Conservation (phyloP, 2,113 vertebrate species). For the Phrynosoma platyrhinos region DNA sequence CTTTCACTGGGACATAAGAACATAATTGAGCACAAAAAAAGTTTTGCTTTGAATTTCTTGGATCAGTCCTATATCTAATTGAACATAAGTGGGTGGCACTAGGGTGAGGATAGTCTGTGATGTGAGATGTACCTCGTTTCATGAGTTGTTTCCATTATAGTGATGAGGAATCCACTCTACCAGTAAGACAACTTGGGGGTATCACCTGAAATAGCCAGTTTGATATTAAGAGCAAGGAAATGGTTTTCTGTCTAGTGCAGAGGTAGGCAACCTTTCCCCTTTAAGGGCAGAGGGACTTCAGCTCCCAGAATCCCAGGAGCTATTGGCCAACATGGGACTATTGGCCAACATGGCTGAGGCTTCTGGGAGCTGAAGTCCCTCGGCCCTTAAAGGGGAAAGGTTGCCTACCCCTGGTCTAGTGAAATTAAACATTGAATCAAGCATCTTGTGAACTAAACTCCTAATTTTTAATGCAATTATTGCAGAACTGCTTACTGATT, state of each 20-base stretch:
- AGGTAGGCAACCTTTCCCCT: too few species aligned
- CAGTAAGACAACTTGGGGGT: conserved; percentile 45
- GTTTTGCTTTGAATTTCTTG: conserved; percentile 55
- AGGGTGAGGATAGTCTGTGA: conserved; percentile 45
- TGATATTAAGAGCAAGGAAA: conserved; percentile 38
- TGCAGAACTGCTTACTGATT: conserved; percentile 61
- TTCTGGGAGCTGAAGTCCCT: too few species aligned
- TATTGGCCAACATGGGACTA: too few species aligned
- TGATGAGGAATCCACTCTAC: conserved; percentile 10
- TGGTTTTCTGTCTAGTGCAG: conserved; percentile 38
- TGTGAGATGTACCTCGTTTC: conserved; percentile 53
- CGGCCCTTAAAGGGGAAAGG: too few species aligned
- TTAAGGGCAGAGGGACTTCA: too few species aligned
- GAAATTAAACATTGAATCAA: conserved; percentile 34
- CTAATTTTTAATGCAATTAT: conserved; percentile 37
- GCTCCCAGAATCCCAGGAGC: too few species aligned
- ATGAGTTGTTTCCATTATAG: conserved; percentile 56
- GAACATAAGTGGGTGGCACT: conserved; percentile 41
- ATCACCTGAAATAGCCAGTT: conserved; percentile 46
- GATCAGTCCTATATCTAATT: conserved; percentile 57
- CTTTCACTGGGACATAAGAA: conserved; percentile 50
- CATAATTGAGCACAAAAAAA: conserved; percentile 35
- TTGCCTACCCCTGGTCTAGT: too few species aligned
- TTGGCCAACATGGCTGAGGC: too few species aligned
- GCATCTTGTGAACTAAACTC: conserved; percentile 32